These are phyloP conservation scores for Typhlichthys subterraneus DNA, from an alignment of 2,797 vertebrate genomes.

Conservation along the genomic window DNA sequence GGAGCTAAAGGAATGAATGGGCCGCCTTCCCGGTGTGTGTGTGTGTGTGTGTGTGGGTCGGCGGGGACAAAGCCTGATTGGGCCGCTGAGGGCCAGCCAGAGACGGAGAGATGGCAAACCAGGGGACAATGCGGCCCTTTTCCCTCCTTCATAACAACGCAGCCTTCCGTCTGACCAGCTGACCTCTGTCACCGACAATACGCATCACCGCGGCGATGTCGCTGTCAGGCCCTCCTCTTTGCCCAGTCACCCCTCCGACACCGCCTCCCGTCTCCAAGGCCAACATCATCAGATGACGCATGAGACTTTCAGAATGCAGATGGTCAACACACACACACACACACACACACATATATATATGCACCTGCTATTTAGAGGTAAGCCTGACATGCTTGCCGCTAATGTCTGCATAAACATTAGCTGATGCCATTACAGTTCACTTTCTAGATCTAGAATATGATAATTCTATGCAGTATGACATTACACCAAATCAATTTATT, in stretches of 20 bases:
- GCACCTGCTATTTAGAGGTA: conserved; percentile 48
- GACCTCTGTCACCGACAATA: conserved; percentile 83
- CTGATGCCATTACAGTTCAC: conserved; percentile 57
- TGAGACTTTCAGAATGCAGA: conserved; percentile 46
- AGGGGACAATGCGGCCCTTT: conserved; percentile 76
- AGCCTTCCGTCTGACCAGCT: conserved; percentile 80
- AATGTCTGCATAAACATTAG: conserved; percentile 55
- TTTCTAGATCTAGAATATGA: conserved; percentile 54
- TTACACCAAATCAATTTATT: conserved; percentile 61
- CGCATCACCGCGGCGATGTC: conserved; percentile 71
- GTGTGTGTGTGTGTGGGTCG: conserved; percentile 40
- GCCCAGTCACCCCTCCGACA: not conserved
- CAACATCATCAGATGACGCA: conserved; percentile 46
- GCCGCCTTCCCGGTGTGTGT: conserved; percentile 49
- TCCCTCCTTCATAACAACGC: conserved; percentile 79
- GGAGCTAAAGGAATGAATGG: conserved; percentile 50
- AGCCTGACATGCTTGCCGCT: conserved; percentile 51
- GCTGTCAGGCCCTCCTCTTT: conserved; percentile 59
- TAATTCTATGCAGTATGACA: conserved; percentile 32
- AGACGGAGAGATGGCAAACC: conserved; percentile 60
- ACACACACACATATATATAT: too few relatives aligned
- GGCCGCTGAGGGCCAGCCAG: conserved; percentile 68
- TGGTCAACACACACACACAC: too few relatives aligned
- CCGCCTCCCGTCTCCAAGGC: conserved; percentile 37
- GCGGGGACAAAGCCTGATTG: conserved; percentile 78